A percentile compares a stretch with the other conserved stretches of the same genome.
phyloP scores from a whole-genome alignment of 2,797 vertebrate species.

The Odontamblyopus lacepedii region DNA sequence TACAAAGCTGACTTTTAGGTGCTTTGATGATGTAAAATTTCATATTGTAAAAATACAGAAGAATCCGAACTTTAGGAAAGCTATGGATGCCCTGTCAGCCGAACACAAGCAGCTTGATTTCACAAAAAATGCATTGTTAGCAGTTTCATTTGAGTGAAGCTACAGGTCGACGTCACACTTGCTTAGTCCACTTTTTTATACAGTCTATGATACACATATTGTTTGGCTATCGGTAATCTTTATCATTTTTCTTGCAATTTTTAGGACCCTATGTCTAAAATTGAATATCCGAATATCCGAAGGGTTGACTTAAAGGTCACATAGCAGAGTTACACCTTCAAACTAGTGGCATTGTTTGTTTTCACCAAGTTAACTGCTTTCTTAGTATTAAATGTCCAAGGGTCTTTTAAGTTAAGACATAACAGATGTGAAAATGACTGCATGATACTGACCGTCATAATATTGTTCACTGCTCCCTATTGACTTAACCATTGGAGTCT shows the following conservation, averaged over 20 bases:
- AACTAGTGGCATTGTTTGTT: conserved; percentile 1
- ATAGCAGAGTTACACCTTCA: not conserved
- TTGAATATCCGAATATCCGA: not conserved
- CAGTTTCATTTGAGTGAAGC: too few relatives aligned
- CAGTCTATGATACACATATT: not conserved
- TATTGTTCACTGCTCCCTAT: conserved; percentile 5
- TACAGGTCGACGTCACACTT: too few relatives aligned
- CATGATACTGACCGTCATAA: not conserved
- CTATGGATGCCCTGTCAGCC: too few relatives aligned
- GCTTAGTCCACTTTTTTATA: too few relatives aligned
- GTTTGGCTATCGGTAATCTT: not conserved
- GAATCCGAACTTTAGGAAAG: too few relatives aligned
- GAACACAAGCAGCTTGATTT: too few relatives aligned
- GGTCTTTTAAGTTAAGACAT: conserved; percentile 9
- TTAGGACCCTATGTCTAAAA: not conserved
- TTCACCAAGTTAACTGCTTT: not conserved
- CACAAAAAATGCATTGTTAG: too few relatives aligned
- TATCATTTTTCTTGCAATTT: not conserved
- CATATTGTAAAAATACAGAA: too few relatives aligned
- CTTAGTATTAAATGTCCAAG: not conserved
- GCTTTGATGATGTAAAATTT: too few relatives aligned
- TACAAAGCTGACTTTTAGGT: too few relatives aligned
- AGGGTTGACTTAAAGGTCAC: not conserved
- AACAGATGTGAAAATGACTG: not conserved
- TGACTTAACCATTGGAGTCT: not conserved